Base-by-base conservation (phyloP, 64 coral and sea anemone species). In the Pachyseris speciosa region DNA sequence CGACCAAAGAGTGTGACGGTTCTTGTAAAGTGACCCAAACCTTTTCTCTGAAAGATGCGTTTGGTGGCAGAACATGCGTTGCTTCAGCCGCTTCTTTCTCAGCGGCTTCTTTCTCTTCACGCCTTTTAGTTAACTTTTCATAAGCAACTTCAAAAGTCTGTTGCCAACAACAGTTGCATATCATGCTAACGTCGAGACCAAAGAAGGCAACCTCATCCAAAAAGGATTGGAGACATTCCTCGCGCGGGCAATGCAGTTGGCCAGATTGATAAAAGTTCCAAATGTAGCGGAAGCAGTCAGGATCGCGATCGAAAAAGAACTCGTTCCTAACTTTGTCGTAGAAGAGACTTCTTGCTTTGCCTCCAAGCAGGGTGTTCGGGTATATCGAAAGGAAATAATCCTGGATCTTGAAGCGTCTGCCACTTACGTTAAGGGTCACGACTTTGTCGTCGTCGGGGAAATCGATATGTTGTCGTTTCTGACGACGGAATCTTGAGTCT, bases 231-330 rank as follows among this genome's bases (percentile, higher is more conserved):
- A 83, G 30, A 55, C 92, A 94, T 31, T 94, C 92, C 10, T 89
- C 86, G 40, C 72, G 69, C 13, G 92, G 86, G 34, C 48, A 88
- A 60, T 94, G 92, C 3, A 94, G 86, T 32, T 94, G 53, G 0
- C 92, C 92, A 5, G 92, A 89, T 16, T 64, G 81, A 33, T 94
- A 94, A 67, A 83, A 94, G 67, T 94, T 88, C 78, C 86, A 88
- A 52, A 94, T 94, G 40, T 94, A 84, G 9, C 85, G 85, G 36
- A 94, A 94, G 4, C 79, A 75, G 39, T 94, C 76, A 1, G 92
- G 92, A 33, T 94, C 92, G 20, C 86, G 92, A 29, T 94, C 92
- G n/a, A 94, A 94, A 37, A 94, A 94, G 53, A 74, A 94, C 34
- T 94, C 92, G 2, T 84, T 53, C 16, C 64, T 88, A 13, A 4